Conservation (phyloP, 2,113 vertebrate species). For the Sapayoa aenigma region DNA sequence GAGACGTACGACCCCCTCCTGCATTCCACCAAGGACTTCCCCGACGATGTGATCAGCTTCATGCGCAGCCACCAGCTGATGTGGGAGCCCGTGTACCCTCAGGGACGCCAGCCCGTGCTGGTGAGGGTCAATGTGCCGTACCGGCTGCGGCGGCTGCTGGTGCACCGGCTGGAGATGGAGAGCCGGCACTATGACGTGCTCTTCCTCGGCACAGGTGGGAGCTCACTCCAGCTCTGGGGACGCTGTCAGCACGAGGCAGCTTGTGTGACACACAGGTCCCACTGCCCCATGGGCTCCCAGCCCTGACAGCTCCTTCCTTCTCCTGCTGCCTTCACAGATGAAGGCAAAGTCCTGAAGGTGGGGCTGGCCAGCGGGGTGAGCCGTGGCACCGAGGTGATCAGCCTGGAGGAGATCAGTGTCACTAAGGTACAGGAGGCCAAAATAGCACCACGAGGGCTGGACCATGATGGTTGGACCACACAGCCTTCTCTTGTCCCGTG, state of each 20-base stretch:
- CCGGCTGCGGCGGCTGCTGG: conserved; percentile 77
- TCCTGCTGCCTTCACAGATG: conserved; percentile 60
- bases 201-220: conserved; percentile 86
- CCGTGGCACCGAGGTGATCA: conserved; percentile 71
- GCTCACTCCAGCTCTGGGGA: background rate
- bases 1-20: conserved; percentile 82
- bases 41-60: conserved; percentile 86
- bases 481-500: accelerated
- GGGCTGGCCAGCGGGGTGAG: conserved; percentile 70
- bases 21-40: conserved; percentile 84
- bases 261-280: accelerated
- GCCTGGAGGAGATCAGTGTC: conserved; percentile 79
- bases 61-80: conserved; percentile 86
- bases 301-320: background rate
- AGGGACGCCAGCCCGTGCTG: conserved; percentile 74
- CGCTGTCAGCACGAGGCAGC: accelerated
- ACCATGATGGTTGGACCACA: accelerated
- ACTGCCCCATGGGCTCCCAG: accelerated
- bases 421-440: conserved; percentile 70
- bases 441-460: background rate
- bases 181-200: conserved; percentile 75
- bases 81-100: conserved; percentile 83
- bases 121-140: conserved; percentile 67
- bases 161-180: conserved; percentile 79
- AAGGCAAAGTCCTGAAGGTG: conserved; percentile 82